Percentiles rank a stretch among this genome's conserved stretches.
Conservation (phyloP, 2,888 invertebrate species). For the Epinotia ramella region DNA sequence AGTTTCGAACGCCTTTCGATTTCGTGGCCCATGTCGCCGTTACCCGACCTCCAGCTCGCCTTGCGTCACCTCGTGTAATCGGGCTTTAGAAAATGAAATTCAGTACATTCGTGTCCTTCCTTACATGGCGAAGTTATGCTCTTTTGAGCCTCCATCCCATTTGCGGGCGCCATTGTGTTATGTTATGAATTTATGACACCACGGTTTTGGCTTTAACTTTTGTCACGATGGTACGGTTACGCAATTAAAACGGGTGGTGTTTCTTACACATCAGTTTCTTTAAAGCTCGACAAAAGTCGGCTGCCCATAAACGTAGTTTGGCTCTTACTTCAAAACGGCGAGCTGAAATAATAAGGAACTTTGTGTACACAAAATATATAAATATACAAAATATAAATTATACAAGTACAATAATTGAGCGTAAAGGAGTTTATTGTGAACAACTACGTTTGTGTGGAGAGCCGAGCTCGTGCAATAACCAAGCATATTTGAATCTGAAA, state of each 20-base stretch:
- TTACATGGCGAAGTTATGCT: constrained; percentile 75
- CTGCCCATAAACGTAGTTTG: no score
- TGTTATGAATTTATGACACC: no score
- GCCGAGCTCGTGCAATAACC: no score
- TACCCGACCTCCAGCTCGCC: constrained; percentile 69
- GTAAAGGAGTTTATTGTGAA: no score
- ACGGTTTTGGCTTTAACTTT: constrained; percentile 49
- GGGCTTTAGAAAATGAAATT: constrained; percentile 85
- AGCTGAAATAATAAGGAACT: no score
- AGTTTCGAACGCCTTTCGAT: constrained; percentile 80
- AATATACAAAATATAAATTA: no score
- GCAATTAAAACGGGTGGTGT: not conserved
- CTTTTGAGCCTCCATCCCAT: constrained; percentile 61
- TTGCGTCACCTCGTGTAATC: constrained; percentile 80
- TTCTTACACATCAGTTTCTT: not conserved
- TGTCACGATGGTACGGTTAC: constrained; percentile 53
- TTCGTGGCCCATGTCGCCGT: constrained; percentile 75
- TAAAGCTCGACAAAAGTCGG: no score
- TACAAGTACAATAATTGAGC: no score
- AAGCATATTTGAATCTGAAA: no score
- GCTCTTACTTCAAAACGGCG: no score
- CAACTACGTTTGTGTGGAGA: no score
- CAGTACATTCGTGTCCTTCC: constrained; percentile 75
- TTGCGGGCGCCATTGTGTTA: constrained; percentile 58
- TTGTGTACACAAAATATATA: no score